These are phyloP conservation scores for Thecocarcelia acutangulata DNA, from an alignment of 2,888 invertebrate species.

Conservation along the genomic window DNA sequence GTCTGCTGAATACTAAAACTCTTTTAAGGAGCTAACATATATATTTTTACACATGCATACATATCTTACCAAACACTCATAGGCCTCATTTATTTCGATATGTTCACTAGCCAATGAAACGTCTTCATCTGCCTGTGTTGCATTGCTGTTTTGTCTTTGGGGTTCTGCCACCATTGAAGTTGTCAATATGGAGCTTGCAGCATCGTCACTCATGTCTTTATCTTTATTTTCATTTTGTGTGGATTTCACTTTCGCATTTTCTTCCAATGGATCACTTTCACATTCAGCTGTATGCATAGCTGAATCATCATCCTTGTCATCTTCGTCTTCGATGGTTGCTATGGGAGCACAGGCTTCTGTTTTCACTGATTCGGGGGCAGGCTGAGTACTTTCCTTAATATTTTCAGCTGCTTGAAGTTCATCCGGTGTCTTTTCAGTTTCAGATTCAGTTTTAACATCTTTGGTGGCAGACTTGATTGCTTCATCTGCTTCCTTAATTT, in stretches of 20 bases:
- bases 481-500: constrained; percentile 32
- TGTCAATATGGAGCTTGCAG: constrained; percentile 20
- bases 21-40: too few species aligned
- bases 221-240: constrained; percentile 12
- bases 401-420: neutral
- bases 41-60: neutral
- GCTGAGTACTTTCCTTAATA: neutral
- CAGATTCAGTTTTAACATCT: too few species aligned
- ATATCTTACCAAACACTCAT: constrained; percentile 76
- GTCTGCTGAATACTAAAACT: too few species aligned
- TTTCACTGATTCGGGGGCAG: constrained; percentile 5
- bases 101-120: constrained; percentile 72
- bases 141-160: constrained; percentile 68
- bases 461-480: constrained; percentile 14
- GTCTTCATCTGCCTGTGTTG: constrained; percentile 56
- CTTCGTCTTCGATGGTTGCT: constrained; percentile 65
- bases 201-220: constrained; percentile 14
- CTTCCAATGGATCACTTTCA: constrained; percentile 56
- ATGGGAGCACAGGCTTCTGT: constrained; percentile 56
- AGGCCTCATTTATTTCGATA: constrained; percentile 77
- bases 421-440: constrained; percentile 12
- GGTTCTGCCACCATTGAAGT: constrained; percentile 60
- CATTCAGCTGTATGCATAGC: constrained; percentile 66
- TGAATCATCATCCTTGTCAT: constrained; percentile 65
- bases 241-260: constrained; percentile 10